phyloP scores from a whole-genome alignment of 2,113 vertebrate genomes.

The Fregata magnificens region DNA sequence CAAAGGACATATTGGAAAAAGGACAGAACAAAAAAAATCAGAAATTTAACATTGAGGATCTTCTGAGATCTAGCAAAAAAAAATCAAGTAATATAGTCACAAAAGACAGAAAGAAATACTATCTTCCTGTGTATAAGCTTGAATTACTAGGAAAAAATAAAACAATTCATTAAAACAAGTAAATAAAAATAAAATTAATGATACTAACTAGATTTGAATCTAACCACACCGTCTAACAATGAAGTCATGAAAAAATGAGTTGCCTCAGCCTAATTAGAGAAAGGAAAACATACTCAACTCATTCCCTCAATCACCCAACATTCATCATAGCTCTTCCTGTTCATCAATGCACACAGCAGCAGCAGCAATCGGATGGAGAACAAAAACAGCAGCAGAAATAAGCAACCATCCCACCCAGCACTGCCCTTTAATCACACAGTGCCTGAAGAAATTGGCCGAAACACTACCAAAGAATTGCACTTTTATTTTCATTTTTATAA shows the following conservation, averaged over 20 bases:
- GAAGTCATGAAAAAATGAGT: not conserved
- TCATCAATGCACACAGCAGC: not conserved
- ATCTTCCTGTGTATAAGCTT: not conserved
- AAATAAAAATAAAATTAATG: not conserved
- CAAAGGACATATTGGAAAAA: not conserved
- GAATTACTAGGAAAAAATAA: not conserved
- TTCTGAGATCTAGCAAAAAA: not conserved
- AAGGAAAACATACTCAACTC: not conserved
- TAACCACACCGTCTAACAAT: not conserved
- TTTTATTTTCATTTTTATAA: not conserved
- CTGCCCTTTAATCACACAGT: not conserved
- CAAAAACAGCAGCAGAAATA: not conserved
- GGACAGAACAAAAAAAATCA: not conserved
- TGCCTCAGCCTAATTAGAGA: not conserved
- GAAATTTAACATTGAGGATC: not conserved
- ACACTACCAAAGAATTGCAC: not conserved
- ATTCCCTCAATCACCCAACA: not conserved
- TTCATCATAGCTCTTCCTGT: not conserved
- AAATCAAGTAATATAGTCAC: not conserved
- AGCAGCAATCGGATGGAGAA: not conserved
- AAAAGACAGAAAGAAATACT: not conserved
- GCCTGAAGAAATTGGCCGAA: not conserved
- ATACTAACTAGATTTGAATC: not conserved
- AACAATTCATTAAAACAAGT: not conserved
- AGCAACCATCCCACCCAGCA: not conserved